These are phyloP conservation scores for Lacanobia oleracea DNA, from an alignment of 2,888 invertebrate genomes.

Conservation along the genomic window DNA sequence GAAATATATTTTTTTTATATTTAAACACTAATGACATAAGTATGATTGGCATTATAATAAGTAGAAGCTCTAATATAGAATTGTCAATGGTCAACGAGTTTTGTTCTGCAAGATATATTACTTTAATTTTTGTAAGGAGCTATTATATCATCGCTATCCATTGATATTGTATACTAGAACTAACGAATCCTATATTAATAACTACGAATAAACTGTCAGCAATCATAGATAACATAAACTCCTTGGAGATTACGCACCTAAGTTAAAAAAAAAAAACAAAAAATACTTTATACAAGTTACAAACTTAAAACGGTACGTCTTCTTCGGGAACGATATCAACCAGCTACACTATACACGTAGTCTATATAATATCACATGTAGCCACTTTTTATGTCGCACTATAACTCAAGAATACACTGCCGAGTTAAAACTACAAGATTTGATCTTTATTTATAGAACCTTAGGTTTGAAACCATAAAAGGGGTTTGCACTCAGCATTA, in stretches of 20 bases:
- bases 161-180: constrained; percentile 25
- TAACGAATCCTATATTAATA: constrained; percentile 6
- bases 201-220: constrained; percentile 17
- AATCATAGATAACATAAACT: constrained; percentile 33
- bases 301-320: constrained; percentile 45
- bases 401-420: not conserved
- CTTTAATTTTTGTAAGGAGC: not conserved
- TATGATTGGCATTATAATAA: constrained; percentile 36
- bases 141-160: not conserved
- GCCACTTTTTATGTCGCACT: constrained; percentile 25
- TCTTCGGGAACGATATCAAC: constrained; percentile 23
- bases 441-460: no score
- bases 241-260: constrained; percentile 53
- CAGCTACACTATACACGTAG: constrained; percentile 30
- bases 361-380: constrained; percentile 56
- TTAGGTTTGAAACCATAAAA: no score
- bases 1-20: not conserved
- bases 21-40: constrained; percentile 32
- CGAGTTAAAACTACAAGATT: no score
- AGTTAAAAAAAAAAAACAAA: constrained; percentile 14
- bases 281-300: constrained; percentile 38
- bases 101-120: not conserved
- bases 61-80: constrained; percentile 16
- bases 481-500: no score
- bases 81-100: not conserved